These are phyloP conservation scores for Brachionus rotundiformis DNA, from an alignment of 1,140 invertebrate species.

Conservation along the genomic window DNA sequence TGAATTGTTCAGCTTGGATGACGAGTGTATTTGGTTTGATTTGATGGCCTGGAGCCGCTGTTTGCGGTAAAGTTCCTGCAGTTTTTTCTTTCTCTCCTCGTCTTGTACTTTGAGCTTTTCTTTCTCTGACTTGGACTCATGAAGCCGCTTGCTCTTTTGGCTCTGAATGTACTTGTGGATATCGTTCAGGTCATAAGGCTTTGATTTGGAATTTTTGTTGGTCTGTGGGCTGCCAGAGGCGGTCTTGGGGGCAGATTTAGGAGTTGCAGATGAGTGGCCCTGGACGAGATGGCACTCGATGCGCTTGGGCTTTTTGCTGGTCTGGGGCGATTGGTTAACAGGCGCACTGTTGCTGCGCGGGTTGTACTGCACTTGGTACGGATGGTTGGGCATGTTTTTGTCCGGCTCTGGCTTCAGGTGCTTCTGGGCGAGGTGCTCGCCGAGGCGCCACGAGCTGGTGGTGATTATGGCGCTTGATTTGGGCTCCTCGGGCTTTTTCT, in stretches of 20 bases:
- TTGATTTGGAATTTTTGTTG: neutral
- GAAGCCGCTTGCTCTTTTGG: slow-evolving; percentile 9
- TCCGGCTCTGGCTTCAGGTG: slow-evolving; percentile 1
- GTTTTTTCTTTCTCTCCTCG: slow-evolving; percentile 41
- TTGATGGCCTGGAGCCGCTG: slow-evolving; percentile 40
- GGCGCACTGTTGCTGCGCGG: slow-evolving; percentile 29
- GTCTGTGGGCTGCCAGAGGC: neutral
- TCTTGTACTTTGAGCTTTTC: slow-evolving; percentile 30
- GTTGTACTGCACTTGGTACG: slow-evolving; percentile 16
- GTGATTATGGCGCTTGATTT: slow-evolving; percentile 2
- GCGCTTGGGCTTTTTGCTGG: neutral
- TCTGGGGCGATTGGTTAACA: neutral
- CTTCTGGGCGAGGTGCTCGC: slow-evolving; percentile 40
- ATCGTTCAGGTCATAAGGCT: slow-evolving; percentile 41
- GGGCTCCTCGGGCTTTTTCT: neutral
- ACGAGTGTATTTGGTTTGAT: neutral
- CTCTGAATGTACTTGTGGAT: slow-evolving; percentile 48
- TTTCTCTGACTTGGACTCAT: slow-evolving; percentile 11
- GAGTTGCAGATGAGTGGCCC: neutral
- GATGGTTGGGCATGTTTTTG: neutral
- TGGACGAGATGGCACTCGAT: slow-evolving; percentile 31
- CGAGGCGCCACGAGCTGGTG: slow-evolving; percentile 40
- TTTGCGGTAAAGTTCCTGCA: slow-evolving; percentile 24
- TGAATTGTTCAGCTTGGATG: slow-evolving; percentile 1
- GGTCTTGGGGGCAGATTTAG: neutral